Conservation (phyloP, 1,140 invertebrate genomes). For the Anastatus disparis region DNA sequence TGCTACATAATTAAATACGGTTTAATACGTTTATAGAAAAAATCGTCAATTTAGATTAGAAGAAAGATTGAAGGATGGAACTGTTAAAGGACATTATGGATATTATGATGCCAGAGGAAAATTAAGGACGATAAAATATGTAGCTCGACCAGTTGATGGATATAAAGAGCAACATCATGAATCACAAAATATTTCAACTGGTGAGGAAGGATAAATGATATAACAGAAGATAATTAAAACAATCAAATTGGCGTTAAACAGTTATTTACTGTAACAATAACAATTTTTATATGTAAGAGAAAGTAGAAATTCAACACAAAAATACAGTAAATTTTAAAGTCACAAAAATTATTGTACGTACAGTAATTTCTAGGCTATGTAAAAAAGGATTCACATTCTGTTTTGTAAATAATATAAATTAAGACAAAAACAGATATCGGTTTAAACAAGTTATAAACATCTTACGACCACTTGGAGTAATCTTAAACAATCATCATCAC, state of each 20-base stretch:
- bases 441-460: conserved; percentile 21
- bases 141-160: conserved; percentile 77
- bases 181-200: conserved; percentile 38
- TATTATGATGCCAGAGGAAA: conserved; percentile 84
- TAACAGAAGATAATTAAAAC: neutral
- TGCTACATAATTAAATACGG: neutral
- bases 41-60: conserved; percentile 86
- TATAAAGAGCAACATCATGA: conserved; percentile 70
- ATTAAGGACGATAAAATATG: conserved; percentile 81
- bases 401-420: conserved; percentile 8
- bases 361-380: conserved; percentile 11
- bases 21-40: conserved; percentile 68
- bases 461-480: conserved; percentile 28
- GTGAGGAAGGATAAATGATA: neutral
- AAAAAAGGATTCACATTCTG: conserved; percentile 36
- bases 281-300: conserved; percentile 48
- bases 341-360: conserved; percentile 26
- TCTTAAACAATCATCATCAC: conserved; percentile 35
- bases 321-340: conserved; percentile 17
- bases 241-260: conserved; percentile 41
- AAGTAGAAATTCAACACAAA: conserved; percentile 41
- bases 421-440: conserved; percentile 17
- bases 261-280: conserved; percentile 54
- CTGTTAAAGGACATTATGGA: conserved; percentile 85
- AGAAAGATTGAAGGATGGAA: conserved; percentile 79